Evolutionary conservation across 2,888 invertebrate species (phyloP).

Genomic region (Amphiduros pacificus): DNA sequence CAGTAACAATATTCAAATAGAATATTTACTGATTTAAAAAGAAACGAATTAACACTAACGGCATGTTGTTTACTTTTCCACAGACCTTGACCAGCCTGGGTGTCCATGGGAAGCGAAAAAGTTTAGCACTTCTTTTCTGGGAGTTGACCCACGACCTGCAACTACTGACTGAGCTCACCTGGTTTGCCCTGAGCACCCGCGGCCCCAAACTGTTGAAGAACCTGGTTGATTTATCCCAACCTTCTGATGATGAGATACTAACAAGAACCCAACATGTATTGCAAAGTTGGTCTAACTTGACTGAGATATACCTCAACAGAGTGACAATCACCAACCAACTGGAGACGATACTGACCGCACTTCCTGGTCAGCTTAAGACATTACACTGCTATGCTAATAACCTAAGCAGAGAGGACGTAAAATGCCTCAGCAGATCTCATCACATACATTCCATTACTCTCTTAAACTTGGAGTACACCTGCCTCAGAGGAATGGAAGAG

Average conservation of each 20-base stretch:
- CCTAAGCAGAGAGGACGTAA: constrained; percentile 15
- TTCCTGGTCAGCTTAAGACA: constrained; percentile 8
- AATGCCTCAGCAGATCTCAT: constrained; percentile 9
- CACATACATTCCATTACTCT: constrained; percentile 11
- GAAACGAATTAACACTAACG: no score
- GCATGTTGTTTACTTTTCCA: no score
- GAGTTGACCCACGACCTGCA: constrained; percentile 16
- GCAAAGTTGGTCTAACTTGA: constrained; percentile 14
- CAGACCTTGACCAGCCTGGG: constrained; percentile 18
- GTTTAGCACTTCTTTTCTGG: constrained; percentile 16
- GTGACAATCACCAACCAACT: constrained; percentile 7
- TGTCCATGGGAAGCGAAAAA: constrained; percentile 20
- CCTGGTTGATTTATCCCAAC: background rate
- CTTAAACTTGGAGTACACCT: constrained; percentile 17
- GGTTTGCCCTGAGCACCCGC: constrained; percentile 17
- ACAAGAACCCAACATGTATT: constrained; percentile 8
- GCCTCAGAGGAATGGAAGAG: constrained; percentile 13
- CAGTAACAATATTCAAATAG: no score
- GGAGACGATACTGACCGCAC: background rate
- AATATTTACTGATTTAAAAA: no score
- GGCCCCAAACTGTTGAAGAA: constrained; percentile 12
- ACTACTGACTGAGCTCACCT: constrained; percentile 8
- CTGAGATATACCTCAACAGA: constrained; percentile 14
- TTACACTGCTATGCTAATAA: constrained; percentile 2
- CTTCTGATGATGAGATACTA: constrained; percentile 10